These are phyloP conservation scores for Parnassius mnemosyne DNA, from an alignment of 2,888 invertebrate species.

Conservation along the genomic window DNA sequence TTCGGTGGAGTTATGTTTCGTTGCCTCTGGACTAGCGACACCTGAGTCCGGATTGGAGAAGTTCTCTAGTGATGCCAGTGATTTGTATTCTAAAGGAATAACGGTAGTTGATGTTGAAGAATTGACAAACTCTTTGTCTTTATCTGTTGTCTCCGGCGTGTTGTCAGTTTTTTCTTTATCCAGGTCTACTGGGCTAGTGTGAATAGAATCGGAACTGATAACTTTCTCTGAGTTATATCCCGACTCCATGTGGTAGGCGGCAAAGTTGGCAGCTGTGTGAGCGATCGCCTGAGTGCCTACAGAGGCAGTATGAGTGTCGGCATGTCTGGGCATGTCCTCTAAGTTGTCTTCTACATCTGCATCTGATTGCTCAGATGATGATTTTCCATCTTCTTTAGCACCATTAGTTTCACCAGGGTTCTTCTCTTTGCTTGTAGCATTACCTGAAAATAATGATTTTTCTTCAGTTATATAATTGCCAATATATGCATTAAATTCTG, in stretches of 20 bases:
- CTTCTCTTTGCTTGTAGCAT: conserved; percentile 59
- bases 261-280: conserved; percentile 71
- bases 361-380: conserved; percentile 86
- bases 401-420: conserved; percentile 51
- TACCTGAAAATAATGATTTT: conserved; percentile 53
- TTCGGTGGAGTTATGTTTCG: conserved; percentile 79
- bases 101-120: conserved; percentile 54
- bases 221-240: conserved; percentile 83
- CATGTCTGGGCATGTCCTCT: conserved; percentile 73
- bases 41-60: conserved; percentile 76
- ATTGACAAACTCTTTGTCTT: conserved; percentile 78
- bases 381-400: conserved; percentile 66
- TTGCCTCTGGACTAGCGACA: conserved; percentile 79
- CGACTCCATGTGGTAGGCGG: conserved; percentile 81
- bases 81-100: conserved; percentile 66
- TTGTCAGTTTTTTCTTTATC: conserved; percentile 80
- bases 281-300: conserved; percentile 57
- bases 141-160: conserved; percentile 79
- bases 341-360: conserved; percentile 91
- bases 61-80: conserved; percentile 62
- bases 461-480: conserved; percentile 4
- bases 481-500: background rate
- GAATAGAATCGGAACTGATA: conserved; percentile 70
- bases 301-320: conserved; percentile 50
- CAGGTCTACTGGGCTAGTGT: conserved; percentile 69